Percentiles rank a stretch among this genome's conserved stretches.
These are phyloP conservation scores for Anas platyrhynchos DNA, from an alignment of 2,113 vertebrate species.

Conservation along the genomic window DNA sequence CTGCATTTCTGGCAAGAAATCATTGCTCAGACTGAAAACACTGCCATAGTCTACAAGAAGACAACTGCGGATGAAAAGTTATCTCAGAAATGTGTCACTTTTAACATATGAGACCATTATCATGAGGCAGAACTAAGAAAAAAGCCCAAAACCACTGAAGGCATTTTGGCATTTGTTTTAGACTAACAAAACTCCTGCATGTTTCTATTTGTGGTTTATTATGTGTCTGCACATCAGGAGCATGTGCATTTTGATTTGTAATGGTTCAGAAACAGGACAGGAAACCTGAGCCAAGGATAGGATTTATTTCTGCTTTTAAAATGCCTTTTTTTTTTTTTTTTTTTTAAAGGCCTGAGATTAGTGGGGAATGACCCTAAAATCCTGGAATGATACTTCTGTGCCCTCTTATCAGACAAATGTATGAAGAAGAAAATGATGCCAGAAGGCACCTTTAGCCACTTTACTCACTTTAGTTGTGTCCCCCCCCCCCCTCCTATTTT, in stretches of 20 bases:
- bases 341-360: not conserved
- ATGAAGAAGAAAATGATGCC: not conserved
- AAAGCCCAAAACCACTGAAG: not conserved
- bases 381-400: not conserved
- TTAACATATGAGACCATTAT: not conserved
- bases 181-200: not conserved
- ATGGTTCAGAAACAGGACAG: not conserved
- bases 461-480: not conserved
- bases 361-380: not conserved
- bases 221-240: not conserved
- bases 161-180: not conserved
- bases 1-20: constrained; percentile 47
- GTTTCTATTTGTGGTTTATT: not conserved
- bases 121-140: not conserved
- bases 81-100: not conserved
- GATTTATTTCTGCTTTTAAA: not conserved
- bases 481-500: not conserved
- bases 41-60: not conserved
- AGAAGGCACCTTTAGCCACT: not conserved
- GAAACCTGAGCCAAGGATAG: not conserved
- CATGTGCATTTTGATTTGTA: not conserved
- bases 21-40: constrained; percentile 1
- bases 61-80: not conserved
- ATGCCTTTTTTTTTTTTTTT: not conserved
- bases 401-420: not conserved